Evolutionary conservation across 2,888 invertebrate species (phyloP).

Genomic region (Tenthredo amoena): DNA sequence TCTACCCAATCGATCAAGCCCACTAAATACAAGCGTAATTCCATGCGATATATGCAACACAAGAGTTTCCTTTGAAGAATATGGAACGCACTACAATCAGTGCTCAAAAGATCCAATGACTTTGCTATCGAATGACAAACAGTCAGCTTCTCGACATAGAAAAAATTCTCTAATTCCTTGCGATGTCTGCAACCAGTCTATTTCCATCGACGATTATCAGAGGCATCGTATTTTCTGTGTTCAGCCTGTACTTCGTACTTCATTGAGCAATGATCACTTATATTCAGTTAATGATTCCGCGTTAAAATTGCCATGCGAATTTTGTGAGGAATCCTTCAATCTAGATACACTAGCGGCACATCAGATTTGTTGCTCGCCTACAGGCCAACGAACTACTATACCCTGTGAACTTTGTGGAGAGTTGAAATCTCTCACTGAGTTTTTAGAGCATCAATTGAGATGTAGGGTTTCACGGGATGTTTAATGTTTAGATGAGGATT

Average conservation of each 20-base stretch:
- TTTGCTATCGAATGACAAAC: neutral
- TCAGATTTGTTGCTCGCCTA: conserved; percentile 20
- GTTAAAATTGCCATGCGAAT: conserved; percentile 35
- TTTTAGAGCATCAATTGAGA: conserved; percentile 25
- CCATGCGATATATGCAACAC: conserved; percentile 32
- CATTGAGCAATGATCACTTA: neutral
- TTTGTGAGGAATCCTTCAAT: conserved; percentile 33
- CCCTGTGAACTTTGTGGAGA: conserved; percentile 37
- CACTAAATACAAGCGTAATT: neutral
- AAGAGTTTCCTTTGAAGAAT: neutral
- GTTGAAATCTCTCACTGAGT: neutral
- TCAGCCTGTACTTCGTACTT: neutral
- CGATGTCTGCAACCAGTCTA: conserved; percentile 16
- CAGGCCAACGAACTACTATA: neutral
- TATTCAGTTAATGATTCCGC: neutral
- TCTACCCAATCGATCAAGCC: neutral
- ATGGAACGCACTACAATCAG: neutral
- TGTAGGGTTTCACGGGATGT: neutral
- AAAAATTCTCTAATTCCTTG: conserved; percentile 9
- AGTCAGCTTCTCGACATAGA: neutral
- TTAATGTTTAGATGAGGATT: neutral
- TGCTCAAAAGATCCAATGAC: conserved; percentile 14
- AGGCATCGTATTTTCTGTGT: conserved; percentile 8
- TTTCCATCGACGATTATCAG: conserved; percentile 22
- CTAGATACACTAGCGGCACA: conserved; percentile 16